Evolutionary conservation across 2,888 invertebrate species (phyloP), one percentile per base, ranked within the genome.

Genomic region (Lutraria lutraria): DNA sequence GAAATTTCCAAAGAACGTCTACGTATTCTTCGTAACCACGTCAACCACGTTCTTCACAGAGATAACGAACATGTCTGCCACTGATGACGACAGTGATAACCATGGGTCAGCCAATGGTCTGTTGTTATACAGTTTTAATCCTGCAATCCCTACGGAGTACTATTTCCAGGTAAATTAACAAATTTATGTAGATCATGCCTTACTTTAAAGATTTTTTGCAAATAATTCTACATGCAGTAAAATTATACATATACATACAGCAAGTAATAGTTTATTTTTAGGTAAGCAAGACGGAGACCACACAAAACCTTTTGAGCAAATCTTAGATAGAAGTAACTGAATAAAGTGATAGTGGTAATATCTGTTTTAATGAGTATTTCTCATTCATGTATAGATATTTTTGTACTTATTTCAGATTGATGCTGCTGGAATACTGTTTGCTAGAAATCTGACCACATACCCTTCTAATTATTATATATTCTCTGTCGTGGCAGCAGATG

Each of bases 1-100:
- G 6, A 84, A 80, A 84, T 91, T 91, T 63, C 87, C 90, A 15
- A 19, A 91, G 29, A 68, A 85, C 25, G 63, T 86, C 12, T 91
- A 91, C 84, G 63, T 86, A 31, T 91, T 89, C 52, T 80, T 91
- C 10, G 80, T 89, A 16, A 56, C 76, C 6, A 83, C 88, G 15
- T 54, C 81, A 19, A 89, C 87, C 25, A n/a, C 88, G 10, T 89
- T 89, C 56, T 85, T 90, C 76, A 86, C 88, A 2, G 72, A 54
- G 54, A 81, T 91, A 16, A 81, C 83, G 0, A 81, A 91, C 72
- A 82, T 91, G 25, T 56, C 89, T 8, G 91, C 89, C 13, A 86
- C 87, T 12, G 91, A 91, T 63, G 80, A 52, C 25, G 91, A 91
- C 54, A 87, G 76, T 68, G 80, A 87, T 52, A 25, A 25, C 13